Conservation (phyloP, 2,888 invertebrate species). For the Pimpla rufipes region DNA sequence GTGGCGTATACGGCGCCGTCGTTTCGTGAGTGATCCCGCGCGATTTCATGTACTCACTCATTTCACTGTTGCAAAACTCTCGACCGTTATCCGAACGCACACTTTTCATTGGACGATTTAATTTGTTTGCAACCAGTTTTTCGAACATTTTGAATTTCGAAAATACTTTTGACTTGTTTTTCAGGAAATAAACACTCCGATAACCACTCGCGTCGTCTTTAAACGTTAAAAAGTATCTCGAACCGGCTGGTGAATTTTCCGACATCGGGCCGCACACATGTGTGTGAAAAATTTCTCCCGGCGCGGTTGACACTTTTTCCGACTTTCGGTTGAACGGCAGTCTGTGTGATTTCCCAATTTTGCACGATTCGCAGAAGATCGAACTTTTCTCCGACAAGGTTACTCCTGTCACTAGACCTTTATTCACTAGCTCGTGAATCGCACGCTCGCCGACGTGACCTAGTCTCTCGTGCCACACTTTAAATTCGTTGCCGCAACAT, state of each 20-base stretch:
- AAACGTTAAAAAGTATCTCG: slow-evolving; percentile 66
- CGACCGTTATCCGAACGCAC: slow-evolving; percentile 65
- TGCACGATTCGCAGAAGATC: slow-evolving; percentile 21
- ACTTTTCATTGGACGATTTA: slow-evolving; percentile 41
- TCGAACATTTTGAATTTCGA: slow-evolving; percentile 62
- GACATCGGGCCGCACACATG: slow-evolving; percentile 70
- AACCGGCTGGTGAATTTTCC: slow-evolving; percentile 53
- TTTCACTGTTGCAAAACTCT: slow-evolving; percentile 60
- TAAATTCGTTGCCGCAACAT: slow-evolving; percentile 41
- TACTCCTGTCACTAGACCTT: slow-evolving; percentile 54
- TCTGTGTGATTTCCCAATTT: slow-evolving; percentile 1
- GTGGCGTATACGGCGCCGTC: slow-evolving; percentile 74
- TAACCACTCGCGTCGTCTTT: slow-evolving; percentile 66
- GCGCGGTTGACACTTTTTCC: slow-evolving; percentile 1
- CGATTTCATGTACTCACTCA: slow-evolving; percentile 62
- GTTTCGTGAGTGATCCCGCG: slow-evolving; percentile 72
- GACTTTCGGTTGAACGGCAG: slow-evolving; percentile 3
- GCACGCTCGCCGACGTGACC: slow-evolving; percentile 56
- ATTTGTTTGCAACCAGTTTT: slow-evolving; percentile 56
- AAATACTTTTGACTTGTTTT: slow-evolving; percentile 61
- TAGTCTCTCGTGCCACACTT: slow-evolving; percentile 69
- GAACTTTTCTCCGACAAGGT: background rate
- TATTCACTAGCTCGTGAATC: slow-evolving; percentile 49
- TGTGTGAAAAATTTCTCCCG: slow-evolving; percentile 39
- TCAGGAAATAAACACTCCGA: slow-evolving; percentile 56